A percentile compares a stretch with the other conserved stretches of the same genome.
Conservation (phyloP, 2,888 invertebrate species). For the Orchesellides sinensis region DNA sequence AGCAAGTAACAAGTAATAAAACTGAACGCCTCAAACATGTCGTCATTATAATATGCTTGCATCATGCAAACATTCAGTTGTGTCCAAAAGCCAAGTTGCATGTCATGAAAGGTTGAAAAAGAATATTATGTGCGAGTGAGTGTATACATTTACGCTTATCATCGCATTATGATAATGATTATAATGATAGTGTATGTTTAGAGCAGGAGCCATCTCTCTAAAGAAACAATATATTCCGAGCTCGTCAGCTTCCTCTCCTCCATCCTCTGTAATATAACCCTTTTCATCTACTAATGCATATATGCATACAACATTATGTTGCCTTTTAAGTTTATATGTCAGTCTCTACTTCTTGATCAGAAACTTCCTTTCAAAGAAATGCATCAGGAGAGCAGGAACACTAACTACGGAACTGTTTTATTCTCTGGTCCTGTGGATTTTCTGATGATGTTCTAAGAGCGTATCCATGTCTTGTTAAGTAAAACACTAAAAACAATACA, state of each 20-base stretch:
- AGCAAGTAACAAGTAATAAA: not conserved
- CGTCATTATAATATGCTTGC: not conserved
- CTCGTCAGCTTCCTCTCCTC: not conserved
- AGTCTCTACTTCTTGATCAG: too few species aligned
- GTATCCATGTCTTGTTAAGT: slow-evolving; percentile 16
- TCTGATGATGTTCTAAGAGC: slow-evolving; percentile 1
- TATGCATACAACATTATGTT: too few species aligned
- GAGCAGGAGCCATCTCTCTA: not conserved
- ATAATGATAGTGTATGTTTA: slow-evolving; percentile 9
- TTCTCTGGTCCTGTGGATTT: not conserved
- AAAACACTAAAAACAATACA: too few species aligned
- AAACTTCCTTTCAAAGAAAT: too few species aligned
- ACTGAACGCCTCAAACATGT: not conserved
- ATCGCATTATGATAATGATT: slow-evolving; percentile 7
- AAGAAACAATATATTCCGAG: not conserved
- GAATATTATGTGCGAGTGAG: not conserved
- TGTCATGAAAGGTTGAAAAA: slow-evolving; percentile 3
- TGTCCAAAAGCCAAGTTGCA: not conserved
- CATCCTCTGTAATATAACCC: too few species aligned
- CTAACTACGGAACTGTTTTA: too few species aligned
- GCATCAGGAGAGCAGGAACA: too few species aligned
- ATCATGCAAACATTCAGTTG: not conserved
- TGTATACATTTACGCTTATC: slow-evolving; percentile 13
- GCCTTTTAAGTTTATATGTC: too few species aligned
- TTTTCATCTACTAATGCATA: too few species aligned